Evolutionary conservation across 2,113 vertebrate genomes (phyloP), one percentile per base, ranked within the genome.

Genomic region (Chionodraco myersi): DNA sequence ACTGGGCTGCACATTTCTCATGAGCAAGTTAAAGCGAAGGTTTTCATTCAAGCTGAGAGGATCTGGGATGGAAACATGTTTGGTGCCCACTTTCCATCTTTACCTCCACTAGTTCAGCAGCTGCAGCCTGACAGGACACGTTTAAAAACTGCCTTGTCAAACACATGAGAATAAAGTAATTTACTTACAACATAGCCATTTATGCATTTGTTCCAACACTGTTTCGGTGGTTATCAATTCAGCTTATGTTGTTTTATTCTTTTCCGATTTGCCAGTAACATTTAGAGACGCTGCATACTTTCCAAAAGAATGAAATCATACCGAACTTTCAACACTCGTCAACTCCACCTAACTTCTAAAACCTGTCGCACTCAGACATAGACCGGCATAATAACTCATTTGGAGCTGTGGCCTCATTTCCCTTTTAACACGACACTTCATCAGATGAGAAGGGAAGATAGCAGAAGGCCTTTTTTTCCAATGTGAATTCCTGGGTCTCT

Each of bases 361-460:
- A 26, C 44, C 53, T 62, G 64, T 18, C 21, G 30, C 11, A 80
- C 48, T 74, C 14, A 51, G 30, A 67, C 49, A 69, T 7, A 62
- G 2, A 21, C 13, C 12, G 51, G 44, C 52, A 53, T 14, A 77
- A 68, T 74, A 80, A 61, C 68, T 82, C 56, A 56, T 47, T 53
- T 75, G 69, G 51, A 89, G 72, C 57, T 23, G 51, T 71, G 77
- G 78, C 67, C 80, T 83, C 53, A 49, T 89, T 86, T 81, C 44
- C 76, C 67, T 81, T 72, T 89, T 86, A 86, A 79, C 74, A 77
- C 65, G 8, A 86, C 72, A 61, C 83, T 63, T 72, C 82, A 84
- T 84, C 77, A 88, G 89, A 93, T 90, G 88, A 94, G 91, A 90
- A 89, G 78, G 75, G 72, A 79, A 89, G 92, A 94, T 93, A 93